These are phyloP conservation scores for Galerucella pusilla DNA, from an alignment of 2,888 invertebrate genomes.

Conservation along the genomic window DNA sequence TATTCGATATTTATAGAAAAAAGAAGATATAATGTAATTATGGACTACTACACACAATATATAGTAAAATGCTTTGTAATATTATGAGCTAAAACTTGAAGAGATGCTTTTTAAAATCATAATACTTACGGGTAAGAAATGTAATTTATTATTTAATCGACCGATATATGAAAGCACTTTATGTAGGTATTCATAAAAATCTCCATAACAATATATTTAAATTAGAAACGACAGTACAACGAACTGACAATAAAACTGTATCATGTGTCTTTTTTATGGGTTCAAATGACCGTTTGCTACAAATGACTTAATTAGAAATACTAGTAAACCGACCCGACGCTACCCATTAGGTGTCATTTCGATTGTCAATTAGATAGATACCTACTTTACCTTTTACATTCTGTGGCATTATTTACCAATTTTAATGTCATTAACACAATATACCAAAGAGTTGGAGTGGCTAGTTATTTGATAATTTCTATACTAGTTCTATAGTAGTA, in stretches of 20 bases:
- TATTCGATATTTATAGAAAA: too few species aligned
- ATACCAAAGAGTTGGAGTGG: not conserved
- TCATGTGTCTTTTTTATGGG: not conserved
- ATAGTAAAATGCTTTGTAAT: too few species aligned
- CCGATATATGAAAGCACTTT: not conserved
- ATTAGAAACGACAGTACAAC: not conserved
- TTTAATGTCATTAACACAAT: constrained; percentile 1
- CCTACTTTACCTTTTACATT: constrained; percentile 1
- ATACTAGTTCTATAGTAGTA: too few species aligned
- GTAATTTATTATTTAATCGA: too few species aligned
- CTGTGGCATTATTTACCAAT: not conserved
- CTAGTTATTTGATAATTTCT: not conserved
- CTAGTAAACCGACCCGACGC: not conserved
- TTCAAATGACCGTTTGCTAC: not conserved
- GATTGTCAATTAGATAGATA: constrained; percentile 10
- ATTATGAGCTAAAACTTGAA: too few species aligned
- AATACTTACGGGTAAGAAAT: too few species aligned
- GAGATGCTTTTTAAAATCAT: too few species aligned
- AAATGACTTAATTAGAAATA: constrained; percentile 10
- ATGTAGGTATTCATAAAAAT: not conserved
- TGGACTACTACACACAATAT: too few species aligned
- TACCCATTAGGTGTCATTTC: constrained; percentile 11
- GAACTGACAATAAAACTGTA: not conserved
- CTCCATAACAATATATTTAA: not conserved
- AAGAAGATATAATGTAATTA: too few species aligned